These are phyloP conservation scores for Pituophis catenifer DNA, from an alignment of 2,113 vertebrate species.

Conservation along the genomic window DNA sequence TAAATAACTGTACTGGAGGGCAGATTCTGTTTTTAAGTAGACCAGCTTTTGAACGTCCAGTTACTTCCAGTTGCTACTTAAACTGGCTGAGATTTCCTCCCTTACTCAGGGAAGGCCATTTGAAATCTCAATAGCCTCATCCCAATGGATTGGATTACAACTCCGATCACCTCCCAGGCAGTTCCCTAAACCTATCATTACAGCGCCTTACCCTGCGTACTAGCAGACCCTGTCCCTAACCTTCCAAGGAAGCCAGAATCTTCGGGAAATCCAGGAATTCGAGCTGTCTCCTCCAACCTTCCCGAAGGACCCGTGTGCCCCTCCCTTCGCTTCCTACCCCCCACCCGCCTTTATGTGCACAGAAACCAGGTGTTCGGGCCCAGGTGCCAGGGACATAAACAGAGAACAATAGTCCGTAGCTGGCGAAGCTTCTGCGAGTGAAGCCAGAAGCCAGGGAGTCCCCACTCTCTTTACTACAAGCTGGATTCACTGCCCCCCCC, in stretches of 20 bases:
- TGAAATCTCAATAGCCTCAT: neutral
- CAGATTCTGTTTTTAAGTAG: neutral
- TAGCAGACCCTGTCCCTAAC: neutral
- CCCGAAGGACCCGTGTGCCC: neutral
- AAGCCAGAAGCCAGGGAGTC: neutral
- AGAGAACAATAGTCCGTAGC: conserved; percentile 11
- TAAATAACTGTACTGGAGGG: neutral
- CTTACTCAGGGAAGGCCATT: neutral
- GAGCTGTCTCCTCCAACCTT: neutral
- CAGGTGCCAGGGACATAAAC: neutral
- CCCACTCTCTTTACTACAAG: neutral
- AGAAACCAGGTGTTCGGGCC: neutral
- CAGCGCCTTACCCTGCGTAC: neutral
- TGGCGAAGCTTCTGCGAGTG: neutral
- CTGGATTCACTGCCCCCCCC: neutral
- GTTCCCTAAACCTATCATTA: neutral
- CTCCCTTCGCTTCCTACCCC: neutral
- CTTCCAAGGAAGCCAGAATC: neutral
- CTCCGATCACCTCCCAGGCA: neutral
- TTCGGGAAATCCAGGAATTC: too few relatives aligned
- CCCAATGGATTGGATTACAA: neutral
- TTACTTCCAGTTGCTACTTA: too few relatives aligned
- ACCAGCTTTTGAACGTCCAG: neutral
- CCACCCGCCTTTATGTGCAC: neutral
- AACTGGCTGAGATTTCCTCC: neutral